Evolutionary conservation across 2,888 invertebrate species (phyloP), one percentile per base, ranked within the genome.

Genomic region (Xestobium rufovillosum): DNA sequence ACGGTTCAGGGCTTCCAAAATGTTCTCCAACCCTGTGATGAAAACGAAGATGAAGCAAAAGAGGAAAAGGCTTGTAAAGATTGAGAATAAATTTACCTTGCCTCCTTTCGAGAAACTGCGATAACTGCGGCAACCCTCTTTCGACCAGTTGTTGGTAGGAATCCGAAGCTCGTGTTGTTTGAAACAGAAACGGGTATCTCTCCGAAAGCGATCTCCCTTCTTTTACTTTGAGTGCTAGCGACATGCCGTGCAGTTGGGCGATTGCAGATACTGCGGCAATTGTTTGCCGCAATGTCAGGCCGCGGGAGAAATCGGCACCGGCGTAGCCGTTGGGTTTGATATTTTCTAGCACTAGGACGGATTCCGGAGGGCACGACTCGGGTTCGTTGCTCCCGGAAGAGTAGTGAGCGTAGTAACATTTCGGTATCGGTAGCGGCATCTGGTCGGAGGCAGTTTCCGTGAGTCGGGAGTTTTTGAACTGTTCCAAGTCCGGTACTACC

Each of bases 71-170:
- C n/a, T n/a, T n/a, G n/a, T n/a, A n/a, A n/a, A n/a, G n/a, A n/a
- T n/a, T n/a, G n/a, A n/a, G n/a, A n/a, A n/a, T n/a, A n/a, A n/a
- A n/a, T n/a, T n/a, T n/a, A n/a, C n/a, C n/a, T 0, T 76, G 70
- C 31, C 78, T 70, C 29, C 75, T 72, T 48, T 80, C 74, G 29
- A 86, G 63, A 57, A 86, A 86, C 37, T 76, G 73, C 43, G 81
- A 76, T 14, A 85, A 68, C 55, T 84, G 84, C 0, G 85, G 85
- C 12, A 86, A 65, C 2, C 85, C 85, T 39, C 84, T 71, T 53
- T 84, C 78, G 3, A 86, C 81, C 14, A 86, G 68, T 40, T 84
- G 81, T 44, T 85, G 79, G 55, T 85, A 86, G 3, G 84, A 84
- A 47, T 84, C 83, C 0, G 84, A 83, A 1, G 85, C 85, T 53